These are phyloP conservation scores for Anoplophora glabripennis DNA, from an alignment of 1,140 invertebrate species.

Conservation along the genomic window DNA sequence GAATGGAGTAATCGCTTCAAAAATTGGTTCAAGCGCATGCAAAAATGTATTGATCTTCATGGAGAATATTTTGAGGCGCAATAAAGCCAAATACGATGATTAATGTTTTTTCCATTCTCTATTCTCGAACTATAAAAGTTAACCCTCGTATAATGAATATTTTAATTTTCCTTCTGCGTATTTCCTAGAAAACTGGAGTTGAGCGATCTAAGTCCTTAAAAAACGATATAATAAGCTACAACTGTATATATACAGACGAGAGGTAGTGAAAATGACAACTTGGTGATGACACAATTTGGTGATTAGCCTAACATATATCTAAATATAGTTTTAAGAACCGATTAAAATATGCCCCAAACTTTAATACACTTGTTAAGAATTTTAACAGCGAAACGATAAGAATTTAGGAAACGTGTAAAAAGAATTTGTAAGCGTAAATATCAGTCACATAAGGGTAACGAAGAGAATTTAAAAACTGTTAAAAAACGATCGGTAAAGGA, in stretches of 20 bases:
- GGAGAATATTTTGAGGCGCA: too few relatives aligned
- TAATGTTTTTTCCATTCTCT: too few relatives aligned
- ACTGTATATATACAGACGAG: slow-evolving; percentile 18
- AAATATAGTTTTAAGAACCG: slow-evolving; percentile 35
- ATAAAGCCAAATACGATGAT: too few relatives aligned
- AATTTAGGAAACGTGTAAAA: slow-evolving; percentile 3
- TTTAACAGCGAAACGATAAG: neutral
- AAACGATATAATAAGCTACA: slow-evolving; percentile 14
- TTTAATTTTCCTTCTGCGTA: too few relatives aligned
- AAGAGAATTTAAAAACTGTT: slow-evolving; percentile 6
- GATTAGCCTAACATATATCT: slow-evolving; percentile 34
- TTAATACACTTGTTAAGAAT: slow-evolving; percentile 29
- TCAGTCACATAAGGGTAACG: slow-evolving; percentile 12
- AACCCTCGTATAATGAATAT: too few relatives aligned
- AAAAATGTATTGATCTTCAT: too few relatives aligned
- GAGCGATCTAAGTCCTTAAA: slow-evolving; percentile 1
- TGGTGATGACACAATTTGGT: slow-evolving; percentile 26
- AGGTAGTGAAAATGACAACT: slow-evolving; percentile 37
- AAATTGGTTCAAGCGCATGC: too few relatives aligned
- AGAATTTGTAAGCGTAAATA: slow-evolving; percentile 13
- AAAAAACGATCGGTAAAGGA: neutral
- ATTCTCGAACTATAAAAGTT: too few relatives aligned
- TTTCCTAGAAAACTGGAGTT: slow-evolving; percentile 1
- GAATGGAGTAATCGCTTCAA: too few relatives aligned
- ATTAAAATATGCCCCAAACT: slow-evolving; percentile 37